Percentiles rank a stretch among this genome's conserved stretches.
phyloP scores from a whole-genome alignment of 2,113 vertebrate species.

The Dunckerocampus dactyliophorus region DNA sequence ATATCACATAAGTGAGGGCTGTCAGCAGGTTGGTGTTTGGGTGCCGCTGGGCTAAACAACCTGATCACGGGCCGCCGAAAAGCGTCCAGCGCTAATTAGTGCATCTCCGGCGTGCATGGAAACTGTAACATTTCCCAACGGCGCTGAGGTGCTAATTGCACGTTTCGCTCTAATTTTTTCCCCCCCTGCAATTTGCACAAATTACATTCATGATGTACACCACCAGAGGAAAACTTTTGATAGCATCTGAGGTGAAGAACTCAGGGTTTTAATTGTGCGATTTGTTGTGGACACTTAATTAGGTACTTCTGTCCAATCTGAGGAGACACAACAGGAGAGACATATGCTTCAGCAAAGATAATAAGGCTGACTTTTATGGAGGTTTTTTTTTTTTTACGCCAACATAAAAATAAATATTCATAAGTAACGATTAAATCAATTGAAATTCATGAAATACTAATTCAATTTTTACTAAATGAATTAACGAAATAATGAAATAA shows the following conservation, averaged over 20 bases:
- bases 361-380: no score
- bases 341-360: no score
- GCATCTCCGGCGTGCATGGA: constrained; percentile 13
- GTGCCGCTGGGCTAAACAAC: constrained; percentile 46
- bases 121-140: constrained; percentile 2
- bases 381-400: no score
- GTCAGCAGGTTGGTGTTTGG: constrained; percentile 33
- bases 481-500: no score
- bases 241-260: background rate
- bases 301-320: background rate
- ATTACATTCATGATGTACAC: background rate
- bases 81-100: constrained; percentile 31
- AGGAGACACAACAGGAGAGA: no score
- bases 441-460: no score
- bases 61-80: constrained; percentile 21
- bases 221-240: background rate
- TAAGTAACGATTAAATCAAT: no score
- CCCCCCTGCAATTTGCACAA: background rate
- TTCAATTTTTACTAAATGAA: no score
- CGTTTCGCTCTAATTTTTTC: constrained; percentile 1
- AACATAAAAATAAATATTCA: no score
- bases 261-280: background rate
- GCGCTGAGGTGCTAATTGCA: constrained; percentile 12
- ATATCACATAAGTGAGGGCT: constrained; percentile 20
- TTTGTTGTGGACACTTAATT: background rate